A percentile compares a stretch with the other conserved stretches of the same genome.
These are phyloP conservation scores for Colletes latitarsis DNA, from an alignment of 1,140 invertebrate species.

Conservation along the genomic window DNA sequence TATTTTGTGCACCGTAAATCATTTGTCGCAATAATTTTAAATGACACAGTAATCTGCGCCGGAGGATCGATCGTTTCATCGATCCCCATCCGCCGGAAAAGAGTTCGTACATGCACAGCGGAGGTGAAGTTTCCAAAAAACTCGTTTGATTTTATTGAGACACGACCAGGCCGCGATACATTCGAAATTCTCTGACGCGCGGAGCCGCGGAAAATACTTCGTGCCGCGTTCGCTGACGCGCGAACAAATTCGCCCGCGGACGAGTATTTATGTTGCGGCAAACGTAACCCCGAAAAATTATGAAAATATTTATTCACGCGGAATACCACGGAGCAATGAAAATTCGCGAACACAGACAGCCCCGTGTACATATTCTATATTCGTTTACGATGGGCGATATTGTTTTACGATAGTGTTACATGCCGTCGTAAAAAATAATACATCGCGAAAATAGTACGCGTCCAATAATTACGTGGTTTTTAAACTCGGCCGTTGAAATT, in stretches of 20 bases:
- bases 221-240: background rate
- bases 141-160: too few species aligned
- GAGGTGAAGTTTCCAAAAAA: too few species aligned
- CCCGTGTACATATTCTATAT: slow-evolving; percentile 37
- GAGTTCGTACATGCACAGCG: too few species aligned
- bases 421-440: background rate
- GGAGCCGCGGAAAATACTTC: background rate
- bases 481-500: background rate
- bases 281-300: slow-evolving; percentile 5
- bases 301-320: slow-evolving; percentile 20
- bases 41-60: too few species aligned
- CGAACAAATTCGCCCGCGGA: background rate
- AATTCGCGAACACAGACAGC: slow-evolving; percentile 24
- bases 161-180: background rate
- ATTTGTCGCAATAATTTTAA: too few species aligned
- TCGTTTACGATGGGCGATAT: background rate
- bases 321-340: slow-evolving; percentile 33
- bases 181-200: slow-evolving; percentile 1
- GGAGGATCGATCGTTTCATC: too few species aligned
- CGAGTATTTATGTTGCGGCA: background rate
- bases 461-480: slow-evolving; percentile 19
- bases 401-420: slow-evolving; percentile 40
- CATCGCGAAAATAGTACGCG: slow-evolving; percentile 1
- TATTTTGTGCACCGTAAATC: too few species aligned
- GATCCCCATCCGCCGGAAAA: too few species aligned